Base-by-base conservation (phyloP, 2,797 vertebrate species). In the Sebastes itinus region DNA sequence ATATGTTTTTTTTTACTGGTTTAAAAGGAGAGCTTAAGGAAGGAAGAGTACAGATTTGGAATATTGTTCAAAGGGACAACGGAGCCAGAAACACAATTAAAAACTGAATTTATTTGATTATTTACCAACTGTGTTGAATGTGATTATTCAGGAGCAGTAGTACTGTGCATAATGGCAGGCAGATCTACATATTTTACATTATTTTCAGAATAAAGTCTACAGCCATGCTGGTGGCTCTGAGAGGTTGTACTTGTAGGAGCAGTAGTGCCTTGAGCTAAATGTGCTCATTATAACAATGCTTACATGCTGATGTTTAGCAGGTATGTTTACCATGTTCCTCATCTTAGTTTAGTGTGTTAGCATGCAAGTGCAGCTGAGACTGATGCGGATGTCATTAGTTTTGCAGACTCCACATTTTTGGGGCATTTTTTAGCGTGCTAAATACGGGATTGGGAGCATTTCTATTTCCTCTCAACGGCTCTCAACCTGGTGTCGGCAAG, bases 21-120 rank as follows among this genome's bases (percentile, higher is more conserved):
- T 73, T 25, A 38, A 7, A 65, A 56, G 27, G 30, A 23, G 14
- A 49, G 55, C 27, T 75, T 35, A 78, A 65, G 49, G 59, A 59
- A 35, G 52, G 62, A 33, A 38, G 59, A 82, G 73, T 65, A 66
- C 54, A 59, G 73, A n/a, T 72, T 80, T 18, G 46, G 52, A 61
- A 60, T 25, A 14, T 55, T 30, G 23, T 35, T 49, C n/a, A 52
- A 33, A 8, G 13, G 14, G 14, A 62, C 27, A 54, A 55, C 28
- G 12, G 64, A 2, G 6, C 27, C 16, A 58, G 9, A 35, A 64
- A 60, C 30, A 23, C 6, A 66, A 62, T 4, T 27, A 60, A 59
- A 59, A 61, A 25, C 13, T 52, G 14, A 68, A 60, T 32, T 13
- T 22, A n/a, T 62, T 61, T 52, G 18, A 63, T 59, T 6, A 49